phyloP scores from a whole-genome alignment of 2,888 invertebrate genomes.

The Morpho deidamia region DNA sequence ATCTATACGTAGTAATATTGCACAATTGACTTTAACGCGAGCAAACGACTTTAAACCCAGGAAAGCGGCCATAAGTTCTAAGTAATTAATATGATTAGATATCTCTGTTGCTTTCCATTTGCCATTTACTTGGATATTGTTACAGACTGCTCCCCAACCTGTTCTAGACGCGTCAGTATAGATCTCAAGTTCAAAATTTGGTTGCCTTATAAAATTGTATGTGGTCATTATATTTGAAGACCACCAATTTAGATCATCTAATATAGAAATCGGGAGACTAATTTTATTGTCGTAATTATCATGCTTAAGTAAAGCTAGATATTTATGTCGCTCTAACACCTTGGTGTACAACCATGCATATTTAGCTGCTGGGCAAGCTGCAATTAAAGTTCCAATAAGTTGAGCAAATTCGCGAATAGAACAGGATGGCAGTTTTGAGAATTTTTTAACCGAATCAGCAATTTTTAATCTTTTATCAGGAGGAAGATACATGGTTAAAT shows the following conservation, averaged over 20 bases:
- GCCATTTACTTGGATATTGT: background rate
- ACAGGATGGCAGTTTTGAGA: conserved; percentile 2
- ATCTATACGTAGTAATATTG: conserved; percentile 15
- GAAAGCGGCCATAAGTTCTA: conserved; percentile 13
- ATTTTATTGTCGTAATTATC: background rate
- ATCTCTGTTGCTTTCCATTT: conserved; percentile 4
- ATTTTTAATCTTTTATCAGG: conserved; percentile 9
- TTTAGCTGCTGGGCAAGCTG: conserved; percentile 24
- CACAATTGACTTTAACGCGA: background rate
- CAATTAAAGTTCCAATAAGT: conserved; percentile 19
- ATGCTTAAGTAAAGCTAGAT: conserved; percentile 1
- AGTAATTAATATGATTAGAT: conserved; percentile 10
- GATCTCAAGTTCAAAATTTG: too few species aligned
- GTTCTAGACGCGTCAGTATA: background rate
- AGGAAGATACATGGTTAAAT: conserved; percentile 7
- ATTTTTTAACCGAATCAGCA: background rate
- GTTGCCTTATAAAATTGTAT: background rate
- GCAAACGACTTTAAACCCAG: conserved; percentile 5
- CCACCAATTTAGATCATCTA: background rate
- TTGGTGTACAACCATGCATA: conserved; percentile 24
- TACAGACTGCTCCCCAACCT: conserved; percentile 18
- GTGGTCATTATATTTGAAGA: background rate
- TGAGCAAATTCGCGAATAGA: conserved; percentile 19
- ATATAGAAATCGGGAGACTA: background rate
- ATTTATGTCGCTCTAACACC: conserved; percentile 16